phyloP scores from a whole-genome alignment of 2,113 vertebrate species.

The Salvelinus sp. region DNA sequence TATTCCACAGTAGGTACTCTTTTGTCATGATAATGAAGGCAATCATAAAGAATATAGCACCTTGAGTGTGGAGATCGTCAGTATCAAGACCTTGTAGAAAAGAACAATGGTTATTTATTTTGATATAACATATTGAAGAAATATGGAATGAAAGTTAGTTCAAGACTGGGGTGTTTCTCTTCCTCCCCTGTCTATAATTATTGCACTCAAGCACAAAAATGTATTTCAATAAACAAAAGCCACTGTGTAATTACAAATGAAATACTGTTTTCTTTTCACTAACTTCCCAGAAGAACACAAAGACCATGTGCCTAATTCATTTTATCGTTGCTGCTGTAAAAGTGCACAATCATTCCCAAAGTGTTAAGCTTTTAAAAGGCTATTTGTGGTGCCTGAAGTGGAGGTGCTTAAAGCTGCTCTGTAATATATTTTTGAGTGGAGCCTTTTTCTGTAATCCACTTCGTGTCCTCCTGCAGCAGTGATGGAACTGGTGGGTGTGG shows the following conservation, averaged over 20 bases:
- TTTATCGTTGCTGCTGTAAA: not conserved
- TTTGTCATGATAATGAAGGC: conserved; percentile 67
- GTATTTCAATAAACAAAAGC: conserved; percentile 57
- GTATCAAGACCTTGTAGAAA: conserved; percentile 18
- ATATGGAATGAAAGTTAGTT: conserved; percentile 38
- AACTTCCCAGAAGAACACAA: not conserved
- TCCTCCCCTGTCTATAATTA: conserved; percentile 44
- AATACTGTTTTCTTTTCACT: not conserved
- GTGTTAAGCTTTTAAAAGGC: conserved; percentile 29
- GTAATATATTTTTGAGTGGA: conserved; percentile 18
- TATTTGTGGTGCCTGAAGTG: conserved; percentile 21
- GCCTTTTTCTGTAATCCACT: conserved; percentile 18
- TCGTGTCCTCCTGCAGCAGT: conserved; percentile 41
- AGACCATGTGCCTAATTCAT: not conserved
- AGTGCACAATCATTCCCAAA: conserved; percentile 1
- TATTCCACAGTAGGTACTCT: conserved; percentile 37
- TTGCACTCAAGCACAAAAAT: conserved; percentile 72
- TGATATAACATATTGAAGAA: conserved; percentile 61
- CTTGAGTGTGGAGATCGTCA: conserved; percentile 41
- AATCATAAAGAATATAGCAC: conserved; percentile 62
- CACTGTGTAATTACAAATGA: not conserved
- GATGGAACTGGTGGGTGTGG: not conserved
- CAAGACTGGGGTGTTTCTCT: conserved; percentile 18
- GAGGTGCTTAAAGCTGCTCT: not conserved
- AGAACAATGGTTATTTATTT: conserved; percentile 70